A percentile compares a stretch with the other conserved stretches of the same genome.
These are phyloP conservation scores for Oncopodura yosiiana DNA, from an alignment of 1,140 invertebrate species.

Conservation along the genomic window DNA sequence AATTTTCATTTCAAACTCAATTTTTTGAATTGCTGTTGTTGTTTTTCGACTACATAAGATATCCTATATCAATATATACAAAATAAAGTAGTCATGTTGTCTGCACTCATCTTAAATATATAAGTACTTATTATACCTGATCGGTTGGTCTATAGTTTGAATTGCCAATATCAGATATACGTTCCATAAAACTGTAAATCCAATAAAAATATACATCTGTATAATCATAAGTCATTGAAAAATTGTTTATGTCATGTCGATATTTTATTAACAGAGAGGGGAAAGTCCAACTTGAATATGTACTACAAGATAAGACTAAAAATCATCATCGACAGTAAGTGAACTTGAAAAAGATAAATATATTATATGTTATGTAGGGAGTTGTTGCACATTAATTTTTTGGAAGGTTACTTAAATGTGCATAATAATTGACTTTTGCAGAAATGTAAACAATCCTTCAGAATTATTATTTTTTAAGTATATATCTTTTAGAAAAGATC, in stretches of 20 bases:
- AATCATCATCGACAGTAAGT: too few species aligned
- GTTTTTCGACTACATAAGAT: slow-evolving; percentile 58
- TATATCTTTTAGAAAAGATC: background rate
- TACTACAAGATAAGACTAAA: too few species aligned
- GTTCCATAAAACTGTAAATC: slow-evolving; percentile 54
- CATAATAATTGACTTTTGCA: too few species aligned
- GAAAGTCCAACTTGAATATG: too few species aligned
- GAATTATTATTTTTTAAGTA: background rate
- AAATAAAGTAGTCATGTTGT: background rate
- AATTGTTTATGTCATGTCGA: slow-evolving; percentile 7
- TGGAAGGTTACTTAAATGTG: too few species aligned
- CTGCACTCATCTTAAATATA: background rate
- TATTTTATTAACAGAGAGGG: too few species aligned
- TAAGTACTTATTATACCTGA: slow-evolving; percentile 38
- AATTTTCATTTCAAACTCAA: slow-evolving; percentile 58
- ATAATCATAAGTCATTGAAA: slow-evolving; percentile 18
- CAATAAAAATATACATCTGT: too few species aligned
- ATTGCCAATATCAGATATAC: slow-evolving; percentile 50
- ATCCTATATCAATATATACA: slow-evolving; percentile 41
- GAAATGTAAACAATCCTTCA: too few species aligned
- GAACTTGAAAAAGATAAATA: too few species aligned
- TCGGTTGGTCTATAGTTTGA: slow-evolving; percentile 54
- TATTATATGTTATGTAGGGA: too few species aligned
- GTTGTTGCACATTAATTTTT: too few species aligned
- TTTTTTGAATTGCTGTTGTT: slow-evolving; percentile 60